Conservation (phyloP, 2,113 vertebrate species). For the Strix uralensis region DNA sequence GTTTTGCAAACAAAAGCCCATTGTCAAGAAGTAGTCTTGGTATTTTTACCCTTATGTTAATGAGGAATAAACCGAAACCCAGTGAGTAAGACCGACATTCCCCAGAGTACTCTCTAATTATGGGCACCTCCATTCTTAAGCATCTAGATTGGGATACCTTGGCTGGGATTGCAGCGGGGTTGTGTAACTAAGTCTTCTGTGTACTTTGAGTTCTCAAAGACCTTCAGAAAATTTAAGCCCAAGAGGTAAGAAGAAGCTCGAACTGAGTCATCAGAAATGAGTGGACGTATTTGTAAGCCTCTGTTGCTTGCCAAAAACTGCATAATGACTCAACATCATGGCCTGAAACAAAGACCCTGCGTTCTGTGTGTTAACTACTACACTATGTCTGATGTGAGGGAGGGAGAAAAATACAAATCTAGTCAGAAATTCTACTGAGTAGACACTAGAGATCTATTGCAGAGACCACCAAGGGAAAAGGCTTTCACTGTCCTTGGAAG, state of each 20-base stretch:
- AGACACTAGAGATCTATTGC: background rate
- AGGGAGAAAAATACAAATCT: background rate
- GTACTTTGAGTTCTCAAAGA: background rate
- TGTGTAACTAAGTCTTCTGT: background rate
- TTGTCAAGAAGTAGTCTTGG: background rate
- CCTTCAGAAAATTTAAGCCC: background rate
- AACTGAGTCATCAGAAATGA: conserved; percentile 21
- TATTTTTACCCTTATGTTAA: background rate
- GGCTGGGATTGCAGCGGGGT: background rate
- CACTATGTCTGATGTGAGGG: background rate
- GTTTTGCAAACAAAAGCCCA: background rate
- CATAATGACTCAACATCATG: background rate
- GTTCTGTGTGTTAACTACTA: background rate
- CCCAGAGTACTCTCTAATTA: background rate
- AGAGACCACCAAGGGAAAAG: background rate
- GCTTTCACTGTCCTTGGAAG: background rate
- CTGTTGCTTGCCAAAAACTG: background rate
- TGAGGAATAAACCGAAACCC: background rate
- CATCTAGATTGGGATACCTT: fast-evolving
- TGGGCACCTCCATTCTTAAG: background rate
- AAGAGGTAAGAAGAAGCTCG: background rate
- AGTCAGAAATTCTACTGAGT: background rate
- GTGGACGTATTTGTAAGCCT: background rate
- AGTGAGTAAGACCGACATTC: background rate
- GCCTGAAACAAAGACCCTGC: background rate